Evolutionary conservation across 2,888 invertebrate genomes (phyloP), one percentile per base, ranked within the genome.

Genomic region (Caradrina clavipalpis): DNA sequence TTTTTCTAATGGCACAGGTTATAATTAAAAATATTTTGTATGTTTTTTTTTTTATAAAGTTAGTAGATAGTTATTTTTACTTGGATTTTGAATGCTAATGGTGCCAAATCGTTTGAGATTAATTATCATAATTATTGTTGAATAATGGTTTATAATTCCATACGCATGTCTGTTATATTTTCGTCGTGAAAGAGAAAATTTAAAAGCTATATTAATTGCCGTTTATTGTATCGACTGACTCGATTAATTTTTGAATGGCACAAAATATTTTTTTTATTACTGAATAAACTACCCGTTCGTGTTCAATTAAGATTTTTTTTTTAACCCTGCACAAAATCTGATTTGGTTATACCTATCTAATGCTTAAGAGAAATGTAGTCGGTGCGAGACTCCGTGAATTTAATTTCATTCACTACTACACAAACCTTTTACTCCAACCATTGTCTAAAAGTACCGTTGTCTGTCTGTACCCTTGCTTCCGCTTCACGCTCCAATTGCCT

Each of bases 261-360:
- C 78, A 84, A 83, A 83, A 78, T 89, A 87, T 90, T 90, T 90
- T 90, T 90, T 85, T 88, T 45, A 83, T 87, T 42, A 86, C 59
- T 78, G 86, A 84, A 84, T 86, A 87, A 88, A 87, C 83, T 87
- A 62, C 80, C 85, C 83, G 79, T 82, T 82, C 80, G 83, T 86
- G 84, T 85, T 72, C 63, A 56, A 57, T 47, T 61, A 45, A 45
- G 2, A 17, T 17, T 17, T 2, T 4, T 45, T 45, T 45, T 17
- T 45, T 45, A 45, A 45, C 39, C 39, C 13, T 13, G 11, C 39
- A 39, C 39, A 39, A 1, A 13, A 39, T 11, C 8, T 39, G 8
- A 39, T 39, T 2, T 39, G 8, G 13, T 39, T 2, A 3, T 45
- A 45, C 3, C 15, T 13, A 5, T 45, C 5, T 17, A 45, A 15